These are phyloP conservation scores for Poeciliopsis turneri DNA, from an alignment of 2,797 vertebrate species.

Conservation along the genomic window DNA sequence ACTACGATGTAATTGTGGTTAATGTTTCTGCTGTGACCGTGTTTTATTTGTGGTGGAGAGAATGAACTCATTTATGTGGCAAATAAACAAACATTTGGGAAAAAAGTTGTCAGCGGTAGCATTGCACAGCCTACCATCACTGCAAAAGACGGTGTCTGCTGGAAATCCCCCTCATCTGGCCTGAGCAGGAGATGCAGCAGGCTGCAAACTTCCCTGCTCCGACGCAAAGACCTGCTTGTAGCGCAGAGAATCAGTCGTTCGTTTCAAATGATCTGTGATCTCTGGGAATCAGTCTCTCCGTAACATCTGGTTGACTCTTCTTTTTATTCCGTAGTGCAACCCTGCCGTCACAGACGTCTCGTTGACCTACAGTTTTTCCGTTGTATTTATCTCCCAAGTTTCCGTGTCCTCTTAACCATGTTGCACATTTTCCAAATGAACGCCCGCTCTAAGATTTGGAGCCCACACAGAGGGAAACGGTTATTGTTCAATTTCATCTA, in stretches of 20 bases:
- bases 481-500: neutral
- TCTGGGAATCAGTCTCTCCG: neutral
- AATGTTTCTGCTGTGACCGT: neutral
- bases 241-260: neutral
- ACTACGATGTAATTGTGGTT: neutral
- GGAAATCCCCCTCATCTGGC: neutral
- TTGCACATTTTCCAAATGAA: conserved; percentile 1
- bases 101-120: neutral
- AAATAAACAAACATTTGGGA: neutral
- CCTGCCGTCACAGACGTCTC: neutral
- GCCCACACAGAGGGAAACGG: neutral
- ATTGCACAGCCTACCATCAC: neutral
- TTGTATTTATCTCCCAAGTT: neutral
- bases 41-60: neutral
- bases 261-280: neutral
- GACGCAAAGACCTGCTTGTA: neutral
- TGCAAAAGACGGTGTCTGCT: neutral
- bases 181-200: neutral
- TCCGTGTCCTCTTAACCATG: neutral
- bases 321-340: neutral
- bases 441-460: neutral
- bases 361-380: neutral
- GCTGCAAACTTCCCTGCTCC: neutral
- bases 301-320: neutral
- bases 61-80: neutral